Evolutionary conservation across 2,113 vertebrate genomes (phyloP).

Genomic region (Tapirus terrestris): DNA sequence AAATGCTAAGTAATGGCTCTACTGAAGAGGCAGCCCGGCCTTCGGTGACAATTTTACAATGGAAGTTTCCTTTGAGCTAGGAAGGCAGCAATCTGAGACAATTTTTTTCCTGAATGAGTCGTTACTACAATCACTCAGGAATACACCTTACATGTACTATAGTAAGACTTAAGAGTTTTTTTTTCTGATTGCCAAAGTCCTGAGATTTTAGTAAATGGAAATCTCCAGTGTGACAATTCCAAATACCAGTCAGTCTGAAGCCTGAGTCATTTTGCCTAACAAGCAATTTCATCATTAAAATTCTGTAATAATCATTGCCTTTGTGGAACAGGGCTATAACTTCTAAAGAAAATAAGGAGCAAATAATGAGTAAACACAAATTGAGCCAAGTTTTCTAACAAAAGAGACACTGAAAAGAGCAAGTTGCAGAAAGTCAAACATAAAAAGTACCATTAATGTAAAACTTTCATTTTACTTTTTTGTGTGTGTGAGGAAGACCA

Average conservation of each 20-base stretch:
- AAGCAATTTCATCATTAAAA: background rate
- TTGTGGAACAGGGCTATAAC: background rate
- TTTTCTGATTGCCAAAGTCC: background rate
- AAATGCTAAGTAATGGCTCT: conserved; percentile 48
- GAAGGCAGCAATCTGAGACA: conserved; percentile 43
- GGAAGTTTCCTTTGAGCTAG: conserved; percentile 39
- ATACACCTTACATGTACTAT: background rate
- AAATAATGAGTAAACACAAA: conserved; percentile 54
- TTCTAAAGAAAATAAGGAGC: conserved; percentile 1
- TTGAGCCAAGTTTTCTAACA: conserved; percentile 36
- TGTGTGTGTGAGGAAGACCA: too few species aligned
- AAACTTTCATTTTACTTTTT: background rate
- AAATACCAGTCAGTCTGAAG: conserved; percentile 9
- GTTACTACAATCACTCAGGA: conserved; percentile 55
- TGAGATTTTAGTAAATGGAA: conserved; percentile 52
- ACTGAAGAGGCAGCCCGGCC: conserved; percentile 31
- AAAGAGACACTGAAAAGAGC: conserved; percentile 17
- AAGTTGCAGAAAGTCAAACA: conserved; percentile 3
- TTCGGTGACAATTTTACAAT: conserved; percentile 27
- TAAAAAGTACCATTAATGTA: background rate
- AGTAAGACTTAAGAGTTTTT: background rate
- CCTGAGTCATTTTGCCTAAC: conserved; percentile 23
- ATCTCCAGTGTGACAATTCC: background rate
- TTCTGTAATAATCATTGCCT: conserved; percentile 36
- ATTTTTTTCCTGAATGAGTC: conserved; percentile 40